Evolutionary conservation across 2,113 vertebrate species (phyloP).

Genomic region (Hipposideros armiger): DNA sequence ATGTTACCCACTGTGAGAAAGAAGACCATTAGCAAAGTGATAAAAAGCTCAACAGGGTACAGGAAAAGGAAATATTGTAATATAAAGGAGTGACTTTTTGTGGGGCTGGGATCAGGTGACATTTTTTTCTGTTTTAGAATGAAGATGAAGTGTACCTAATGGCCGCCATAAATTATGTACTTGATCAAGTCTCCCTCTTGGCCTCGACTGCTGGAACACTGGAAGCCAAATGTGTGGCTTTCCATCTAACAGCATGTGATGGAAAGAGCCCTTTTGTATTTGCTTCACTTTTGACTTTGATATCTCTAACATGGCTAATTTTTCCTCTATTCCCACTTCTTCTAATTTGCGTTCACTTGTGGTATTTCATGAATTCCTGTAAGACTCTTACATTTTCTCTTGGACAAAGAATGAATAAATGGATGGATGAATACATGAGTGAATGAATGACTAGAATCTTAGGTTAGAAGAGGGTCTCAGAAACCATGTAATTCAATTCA

Average conservation of each 20-base stretch:
- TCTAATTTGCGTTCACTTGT: slow-evolving; percentile 47
- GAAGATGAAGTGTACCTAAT: background rate
- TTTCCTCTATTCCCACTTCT: slow-evolving; percentile 3
- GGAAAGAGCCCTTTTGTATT: background rate
- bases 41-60: slow-evolving; percentile 1
- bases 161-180: background rate
- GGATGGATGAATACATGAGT: background rate
- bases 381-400: slow-evolving; percentile 26
- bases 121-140: slow-evolving; percentile 16
- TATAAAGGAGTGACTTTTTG: background rate
- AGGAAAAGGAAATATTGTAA: background rate
- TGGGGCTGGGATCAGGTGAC: background rate
- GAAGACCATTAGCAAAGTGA: slow-evolving; percentile 15
- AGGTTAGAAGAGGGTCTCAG: background rate
- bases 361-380: background rate
- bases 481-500: background rate
- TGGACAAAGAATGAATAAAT: slow-evolving; percentile 1
- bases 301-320: background rate
- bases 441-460: background rate
- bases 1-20: background rate
- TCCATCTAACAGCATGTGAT: too few species aligned
- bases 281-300: background rate
- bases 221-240: background rate
- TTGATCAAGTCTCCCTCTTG: background rate
- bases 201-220: background rate